Evolutionary conservation across 2,888 invertebrate species (phyloP).

Genomic region (Cerastis leucographa): DNA sequence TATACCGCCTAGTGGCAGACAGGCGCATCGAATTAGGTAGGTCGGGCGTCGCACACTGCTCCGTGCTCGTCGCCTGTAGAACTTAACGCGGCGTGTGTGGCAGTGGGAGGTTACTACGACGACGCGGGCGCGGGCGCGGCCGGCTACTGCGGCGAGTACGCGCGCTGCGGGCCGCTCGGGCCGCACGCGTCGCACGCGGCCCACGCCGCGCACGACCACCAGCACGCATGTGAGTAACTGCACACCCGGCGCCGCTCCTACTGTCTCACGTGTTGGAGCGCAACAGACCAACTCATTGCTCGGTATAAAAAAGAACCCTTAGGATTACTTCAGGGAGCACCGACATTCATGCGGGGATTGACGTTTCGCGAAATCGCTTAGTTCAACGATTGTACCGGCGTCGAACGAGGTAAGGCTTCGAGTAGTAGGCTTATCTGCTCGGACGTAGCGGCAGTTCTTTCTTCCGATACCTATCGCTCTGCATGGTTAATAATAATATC

Average conservation of each 20-base stretch:
- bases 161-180: slow-evolving; percentile 79
- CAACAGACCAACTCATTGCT: background rate
- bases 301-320: slow-evolving; percentile 5
- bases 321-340: slow-evolving; percentile 8
- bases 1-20: slow-evolving; percentile 54
- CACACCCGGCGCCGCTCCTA: slow-evolving; percentile 42
- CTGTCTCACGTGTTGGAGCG: slow-evolving; percentile 10
- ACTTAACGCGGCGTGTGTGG: slow-evolving; percentile 87
- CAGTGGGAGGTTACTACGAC: slow-evolving; percentile 90
- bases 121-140: slow-evolving; percentile 83
- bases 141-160: slow-evolving; percentile 86
- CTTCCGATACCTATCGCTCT: slow-evolving; percentile 73
- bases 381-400: background rate
- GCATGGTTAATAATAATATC: slow-evolving; percentile 73
- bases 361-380: slow-evolving; percentile 21
- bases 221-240: slow-evolving; percentile 84
- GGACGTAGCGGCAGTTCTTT: slow-evolving; percentile 56
- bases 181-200: slow-evolving; percentile 75
- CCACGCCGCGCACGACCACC: slow-evolving; percentile 77
- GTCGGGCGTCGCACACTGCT: slow-evolving; percentile 70
- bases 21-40: slow-evolving; percentile 79
- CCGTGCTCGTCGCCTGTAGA: slow-evolving; percentile 66
- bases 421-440: slow-evolving; percentile 39
- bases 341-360: slow-evolving; percentile 3
- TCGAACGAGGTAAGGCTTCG: slow-evolving; percentile 58